Conservation (phyloP, 2,113 vertebrate genomes). For the Vanacampus margaritifer region DNA sequence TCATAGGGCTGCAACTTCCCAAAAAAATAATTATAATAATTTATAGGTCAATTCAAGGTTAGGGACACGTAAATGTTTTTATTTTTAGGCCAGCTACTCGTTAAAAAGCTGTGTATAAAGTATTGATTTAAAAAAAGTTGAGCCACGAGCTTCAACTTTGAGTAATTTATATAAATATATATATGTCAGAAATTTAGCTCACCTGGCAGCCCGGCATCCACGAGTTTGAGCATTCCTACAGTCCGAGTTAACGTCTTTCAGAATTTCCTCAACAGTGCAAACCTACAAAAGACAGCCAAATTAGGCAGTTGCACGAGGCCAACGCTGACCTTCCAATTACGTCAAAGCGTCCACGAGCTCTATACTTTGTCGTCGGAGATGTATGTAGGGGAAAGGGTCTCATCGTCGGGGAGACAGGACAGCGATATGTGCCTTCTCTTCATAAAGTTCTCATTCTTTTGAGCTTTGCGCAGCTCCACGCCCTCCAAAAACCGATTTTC, state of each 20-base stretch:
- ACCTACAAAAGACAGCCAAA: slow-evolving; percentile 54
- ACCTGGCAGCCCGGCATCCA: slow-evolving; percentile 86
- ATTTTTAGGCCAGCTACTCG: no score
- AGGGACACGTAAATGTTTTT: no score
- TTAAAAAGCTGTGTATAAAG: no score
- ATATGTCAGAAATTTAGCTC: slow-evolving; percentile 19
- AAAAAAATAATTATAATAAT: no score
- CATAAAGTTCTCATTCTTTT: slow-evolving; percentile 80
- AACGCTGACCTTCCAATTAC: background rate
- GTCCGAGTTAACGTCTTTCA: slow-evolving; percentile 66
- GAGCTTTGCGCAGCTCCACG: slow-evolving; percentile 81
- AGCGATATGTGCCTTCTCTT: slow-evolving; percentile 80
- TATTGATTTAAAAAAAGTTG: no score
- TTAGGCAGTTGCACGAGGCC: slow-evolving; percentile 48
- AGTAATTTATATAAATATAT: no score
- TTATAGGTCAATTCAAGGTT: no score
- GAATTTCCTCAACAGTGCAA: slow-evolving; percentile 71
- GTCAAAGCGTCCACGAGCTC: background rate
- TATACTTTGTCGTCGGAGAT: slow-evolving; percentile 49
- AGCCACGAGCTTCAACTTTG: no score
- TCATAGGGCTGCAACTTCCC: no score
- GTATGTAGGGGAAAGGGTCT: slow-evolving; percentile 44
- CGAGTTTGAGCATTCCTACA: slow-evolving; percentile 63
- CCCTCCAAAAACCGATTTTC: slow-evolving; percentile 72
- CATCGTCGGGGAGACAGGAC: slow-evolving; percentile 48